These are phyloP conservation scores for Melopsittacus undulatus DNA, from an alignment of 2,797 vertebrate genomes.

Conservation along the genomic window DNA sequence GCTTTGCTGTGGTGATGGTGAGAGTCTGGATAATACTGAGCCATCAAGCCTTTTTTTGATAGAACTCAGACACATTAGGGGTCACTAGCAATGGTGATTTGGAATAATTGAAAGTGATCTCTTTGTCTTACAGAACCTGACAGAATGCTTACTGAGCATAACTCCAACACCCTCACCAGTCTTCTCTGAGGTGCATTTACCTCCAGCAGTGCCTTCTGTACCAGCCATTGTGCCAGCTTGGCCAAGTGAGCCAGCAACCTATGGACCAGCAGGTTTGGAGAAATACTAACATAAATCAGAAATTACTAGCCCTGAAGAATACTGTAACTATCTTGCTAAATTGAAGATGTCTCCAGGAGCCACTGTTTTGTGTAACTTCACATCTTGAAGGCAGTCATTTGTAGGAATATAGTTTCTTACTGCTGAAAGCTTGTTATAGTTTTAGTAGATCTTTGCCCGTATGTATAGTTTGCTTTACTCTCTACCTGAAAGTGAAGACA, in stretches of 20 bases:
- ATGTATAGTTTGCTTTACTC: neutral
- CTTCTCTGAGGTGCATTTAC: slow-evolving; percentile 78
- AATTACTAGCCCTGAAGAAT: neutral
- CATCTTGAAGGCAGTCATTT: neutral
- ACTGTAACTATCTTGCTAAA: neutral
- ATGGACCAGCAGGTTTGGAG: slow-evolving; percentile 79
- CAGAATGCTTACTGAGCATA: slow-evolving; percentile 64
- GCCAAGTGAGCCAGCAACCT: slow-evolving; percentile 77
- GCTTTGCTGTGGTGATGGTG: neutral
- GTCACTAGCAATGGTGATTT: neutral
- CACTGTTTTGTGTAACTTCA: neutral
- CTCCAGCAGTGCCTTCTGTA: slow-evolving; percentile 82
- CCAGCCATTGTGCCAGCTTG: slow-evolving; percentile 80
- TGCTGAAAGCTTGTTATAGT: neutral
- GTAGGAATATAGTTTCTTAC: neutral
- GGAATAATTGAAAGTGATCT: neutral
- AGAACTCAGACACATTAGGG: neutral
- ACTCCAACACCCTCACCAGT: slow-evolving; percentile 73
- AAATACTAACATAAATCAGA: neutral
- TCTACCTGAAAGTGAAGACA: neutral
- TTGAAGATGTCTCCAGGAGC: neutral
- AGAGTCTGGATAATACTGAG: neutral
- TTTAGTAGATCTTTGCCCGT: neutral
- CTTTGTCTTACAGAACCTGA: slow-evolving; percentile 64
- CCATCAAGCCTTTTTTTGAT: neutral